Percentiles rank a stretch among this genome's conserved stretches.
These are phyloP conservation scores for Passer montanus DNA, from an alignment of 2,113 vertebrate species.

Conservation along the genomic window DNA sequence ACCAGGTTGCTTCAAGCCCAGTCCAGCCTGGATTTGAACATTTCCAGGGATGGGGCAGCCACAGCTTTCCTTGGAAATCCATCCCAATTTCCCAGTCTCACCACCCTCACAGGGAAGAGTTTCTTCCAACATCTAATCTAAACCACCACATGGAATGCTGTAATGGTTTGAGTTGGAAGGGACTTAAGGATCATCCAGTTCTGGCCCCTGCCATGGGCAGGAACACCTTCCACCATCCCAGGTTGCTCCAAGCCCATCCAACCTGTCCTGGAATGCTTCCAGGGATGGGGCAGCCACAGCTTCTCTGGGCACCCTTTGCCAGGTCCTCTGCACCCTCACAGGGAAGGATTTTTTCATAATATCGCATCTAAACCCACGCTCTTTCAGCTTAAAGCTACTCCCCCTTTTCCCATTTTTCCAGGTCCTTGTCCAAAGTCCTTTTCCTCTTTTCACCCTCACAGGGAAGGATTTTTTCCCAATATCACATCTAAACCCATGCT, in stretches of 20 bases:
- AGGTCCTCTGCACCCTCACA: background rate
- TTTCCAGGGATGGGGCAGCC: background rate
- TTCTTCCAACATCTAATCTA: background rate
- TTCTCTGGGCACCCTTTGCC: background rate
- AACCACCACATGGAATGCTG: background rate
- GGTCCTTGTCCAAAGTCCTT: background rate
- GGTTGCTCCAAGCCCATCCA: background rate
- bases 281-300: background rate
- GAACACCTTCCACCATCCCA: background rate
- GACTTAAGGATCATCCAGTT: no score
- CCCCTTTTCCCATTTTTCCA: background rate
- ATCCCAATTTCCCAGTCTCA: background rate
- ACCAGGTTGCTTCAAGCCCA: background rate
- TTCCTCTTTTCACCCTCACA: background rate
- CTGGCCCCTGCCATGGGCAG: background rate
- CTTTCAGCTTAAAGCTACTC: background rate
- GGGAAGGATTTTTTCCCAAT: background rate
- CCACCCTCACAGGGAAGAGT: background rate
- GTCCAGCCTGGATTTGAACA: no score
- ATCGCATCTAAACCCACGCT: background rate
- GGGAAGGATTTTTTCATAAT: background rate
- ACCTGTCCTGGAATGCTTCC: background rate
- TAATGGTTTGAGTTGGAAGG: fast-evolving
- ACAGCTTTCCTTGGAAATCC: background rate
- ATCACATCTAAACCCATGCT: background rate